Conservation (phyloP, 2,888 invertebrate genomes). For the Charanyca ferruginea region DNA sequence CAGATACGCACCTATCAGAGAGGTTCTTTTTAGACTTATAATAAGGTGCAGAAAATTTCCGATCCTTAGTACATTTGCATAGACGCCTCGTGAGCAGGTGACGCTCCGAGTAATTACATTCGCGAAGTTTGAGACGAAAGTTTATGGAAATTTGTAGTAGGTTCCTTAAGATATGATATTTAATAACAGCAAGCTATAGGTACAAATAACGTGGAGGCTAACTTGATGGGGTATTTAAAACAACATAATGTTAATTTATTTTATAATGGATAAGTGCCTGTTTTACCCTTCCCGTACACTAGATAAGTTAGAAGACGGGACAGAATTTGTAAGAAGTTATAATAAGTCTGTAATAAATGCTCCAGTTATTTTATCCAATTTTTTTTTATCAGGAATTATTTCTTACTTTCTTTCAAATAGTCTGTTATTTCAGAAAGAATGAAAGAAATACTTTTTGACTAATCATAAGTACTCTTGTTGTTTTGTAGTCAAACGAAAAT, state of each 20-base stretch:
- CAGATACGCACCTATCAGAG: slow-evolving; percentile 83
- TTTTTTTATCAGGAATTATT: too few species aligned
- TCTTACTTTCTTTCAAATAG: too few species aligned
- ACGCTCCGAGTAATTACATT: slow-evolving; percentile 87
- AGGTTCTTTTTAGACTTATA: slow-evolving; percentile 82
- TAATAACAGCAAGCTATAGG: slow-evolving; percentile 54
- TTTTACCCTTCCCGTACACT: too few species aligned
- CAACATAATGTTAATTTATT: not conserved
- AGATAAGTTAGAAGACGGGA: too few species aligned
- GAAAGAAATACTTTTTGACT: not conserved
- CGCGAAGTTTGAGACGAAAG: slow-evolving; percentile 82
- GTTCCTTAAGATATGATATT: slow-evolving; percentile 69
- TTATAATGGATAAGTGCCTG: too few species aligned
- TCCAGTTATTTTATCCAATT: too few species aligned
- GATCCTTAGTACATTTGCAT: slow-evolving; percentile 84
- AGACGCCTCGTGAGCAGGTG: slow-evolving; percentile 86
- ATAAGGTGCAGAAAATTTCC: slow-evolving; percentile 87
- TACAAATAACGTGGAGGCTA: slow-evolving; percentile 25
- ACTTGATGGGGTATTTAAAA: not conserved
- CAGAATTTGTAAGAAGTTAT: too few species aligned
- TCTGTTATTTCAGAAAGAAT: too few species aligned
- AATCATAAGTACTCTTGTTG: not conserved
- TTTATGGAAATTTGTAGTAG: slow-evolving; percentile 82
- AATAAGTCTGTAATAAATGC: too few species aligned
- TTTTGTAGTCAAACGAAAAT: not conserved